These are phyloP conservation scores for Alosa sapidissima DNA, from an alignment of 2,797 vertebrate species.

Conservation along the genomic window DNA sequence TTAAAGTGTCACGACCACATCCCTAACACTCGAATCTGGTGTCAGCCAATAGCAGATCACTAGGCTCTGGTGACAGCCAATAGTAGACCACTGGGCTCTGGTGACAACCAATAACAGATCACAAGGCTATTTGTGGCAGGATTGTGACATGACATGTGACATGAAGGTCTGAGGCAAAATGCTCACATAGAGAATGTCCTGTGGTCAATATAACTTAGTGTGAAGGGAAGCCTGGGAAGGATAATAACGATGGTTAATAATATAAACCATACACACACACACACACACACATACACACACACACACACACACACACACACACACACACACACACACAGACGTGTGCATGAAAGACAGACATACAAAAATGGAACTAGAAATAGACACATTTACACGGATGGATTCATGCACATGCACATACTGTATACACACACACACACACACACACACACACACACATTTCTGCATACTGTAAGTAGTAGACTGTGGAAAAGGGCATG, in stretches of 20 bases:
- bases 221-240: not conserved
- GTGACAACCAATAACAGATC: not conserved
- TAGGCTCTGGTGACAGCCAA: not conserved
- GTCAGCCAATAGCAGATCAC: too few relatives aligned
- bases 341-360: too few relatives aligned
- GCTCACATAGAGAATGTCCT: not conserved
- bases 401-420: not conserved
- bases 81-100: not conserved
- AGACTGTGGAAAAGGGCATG: not conserved
- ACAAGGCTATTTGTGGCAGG: not conserved
- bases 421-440: constrained; percentile 2
- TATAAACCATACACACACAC: not conserved
- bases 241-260: too few relatives aligned
- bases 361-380: too few relatives aligned
- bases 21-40: too few relatives aligned
- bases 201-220: not conserved
- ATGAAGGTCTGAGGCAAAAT: not conserved
- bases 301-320: constrained; percentile 7
- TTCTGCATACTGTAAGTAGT: not conserved
- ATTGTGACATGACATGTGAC: too few relatives aligned
- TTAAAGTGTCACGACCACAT: too few relatives aligned
- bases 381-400: not conserved
- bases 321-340: not conserved
- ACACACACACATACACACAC: not conserved
- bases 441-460: not conserved